Percentiles rank a stretch among this genome's conserved stretches.
phyloP scores from a whole-genome alignment of 1,140 invertebrate species.

The Saxidomus purpurata region DNA sequence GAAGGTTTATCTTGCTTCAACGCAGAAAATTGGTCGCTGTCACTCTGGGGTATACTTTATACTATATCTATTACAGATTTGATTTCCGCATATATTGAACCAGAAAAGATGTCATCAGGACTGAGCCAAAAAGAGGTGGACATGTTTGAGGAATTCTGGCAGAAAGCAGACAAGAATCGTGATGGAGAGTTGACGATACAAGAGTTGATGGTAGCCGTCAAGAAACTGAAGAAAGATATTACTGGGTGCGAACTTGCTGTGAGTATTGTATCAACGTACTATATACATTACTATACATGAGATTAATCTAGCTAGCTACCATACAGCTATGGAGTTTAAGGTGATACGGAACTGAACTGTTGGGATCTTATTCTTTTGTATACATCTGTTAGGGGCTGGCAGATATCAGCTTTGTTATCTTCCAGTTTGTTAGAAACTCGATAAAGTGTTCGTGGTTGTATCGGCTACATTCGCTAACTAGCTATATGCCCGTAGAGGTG shows the following conservation, averaged over 20 bases:
- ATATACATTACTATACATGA: neutral
- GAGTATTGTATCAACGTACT: neutral
- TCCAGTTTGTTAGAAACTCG: too few species aligned
- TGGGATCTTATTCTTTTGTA: neutral
- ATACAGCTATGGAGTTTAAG: neutral
- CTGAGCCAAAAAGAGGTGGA: neutral
- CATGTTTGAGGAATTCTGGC: slow-evolving; percentile 16
- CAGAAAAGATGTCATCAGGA: neutral
- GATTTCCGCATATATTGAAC: neutral
- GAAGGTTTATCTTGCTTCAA: too few species aligned
- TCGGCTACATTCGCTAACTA: too few species aligned
- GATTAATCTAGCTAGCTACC: neutral
- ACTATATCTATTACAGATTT: too few species aligned
- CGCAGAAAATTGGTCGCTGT: too few species aligned
- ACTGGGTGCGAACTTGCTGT: neutral
- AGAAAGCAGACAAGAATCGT: neutral
- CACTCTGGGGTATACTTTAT: too few species aligned
- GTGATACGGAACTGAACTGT: neutral
- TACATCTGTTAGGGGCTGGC: neutral
- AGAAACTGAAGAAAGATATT: neutral
- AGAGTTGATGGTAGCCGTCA: neutral
- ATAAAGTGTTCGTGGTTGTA: too few species aligned
- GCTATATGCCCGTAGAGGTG: too few species aligned
- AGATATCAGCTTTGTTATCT: neutral
- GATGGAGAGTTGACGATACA: slow-evolving; percentile 18